These are phyloP conservation scores for Xenotilapia longispinis DNA, from an alignment of 2,113 vertebrate genomes.

Conservation along the genomic window DNA sequence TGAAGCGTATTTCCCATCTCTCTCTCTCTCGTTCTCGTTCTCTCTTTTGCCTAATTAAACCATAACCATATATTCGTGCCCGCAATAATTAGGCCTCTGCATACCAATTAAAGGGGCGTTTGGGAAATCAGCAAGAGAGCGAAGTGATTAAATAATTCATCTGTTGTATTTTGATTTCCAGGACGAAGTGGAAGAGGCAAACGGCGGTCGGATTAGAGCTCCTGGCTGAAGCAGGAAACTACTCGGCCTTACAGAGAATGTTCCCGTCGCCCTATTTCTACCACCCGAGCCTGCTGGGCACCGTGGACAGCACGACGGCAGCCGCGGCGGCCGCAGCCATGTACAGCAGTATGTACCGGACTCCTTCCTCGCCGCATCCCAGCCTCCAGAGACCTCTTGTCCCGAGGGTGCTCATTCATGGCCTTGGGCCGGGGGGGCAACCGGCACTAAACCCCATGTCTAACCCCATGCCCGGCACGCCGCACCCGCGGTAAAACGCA, in stretches of 20 bases:
- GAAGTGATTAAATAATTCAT: conserved; percentile 65
- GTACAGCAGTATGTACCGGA: conserved; percentile 99
- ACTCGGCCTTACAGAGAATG: conserved; percentile 95
- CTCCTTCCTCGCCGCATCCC: conserved; percentile 89
- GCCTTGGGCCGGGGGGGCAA: conserved; percentile 91
- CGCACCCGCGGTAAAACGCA: conserved; percentile 81
- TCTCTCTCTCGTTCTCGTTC: background rate
- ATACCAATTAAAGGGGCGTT: conserved; percentile 53
- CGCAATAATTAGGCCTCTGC: conserved; percentile 55
- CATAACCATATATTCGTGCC: conserved; percentile 21
- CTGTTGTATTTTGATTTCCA: conserved; percentile 66
- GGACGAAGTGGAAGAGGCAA: conserved; percentile 96
- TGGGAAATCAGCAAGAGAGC: conserved; percentile 41
- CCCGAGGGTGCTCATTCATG: conserved; percentile 95
- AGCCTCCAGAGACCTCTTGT: conserved; percentile 93
- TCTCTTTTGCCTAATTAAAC: conserved; percentile 41
- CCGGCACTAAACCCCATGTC: conserved; percentile 89
- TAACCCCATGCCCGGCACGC: conserved; percentile 83
- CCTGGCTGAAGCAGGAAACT: conserved; percentile 94
- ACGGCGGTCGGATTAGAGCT: conserved; percentile 93
- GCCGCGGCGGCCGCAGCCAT: conserved; percentile 94
- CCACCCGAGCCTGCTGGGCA: conserved; percentile 90
- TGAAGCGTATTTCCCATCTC: background rate
- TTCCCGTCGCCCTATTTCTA: conserved; percentile 98
- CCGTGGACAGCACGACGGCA: conserved; percentile 93